Evolutionary conservation across 2,888 invertebrate species (phyloP), one percentile per base, ranked within the genome.

Genomic region (Mythimna loreyi): DNA sequence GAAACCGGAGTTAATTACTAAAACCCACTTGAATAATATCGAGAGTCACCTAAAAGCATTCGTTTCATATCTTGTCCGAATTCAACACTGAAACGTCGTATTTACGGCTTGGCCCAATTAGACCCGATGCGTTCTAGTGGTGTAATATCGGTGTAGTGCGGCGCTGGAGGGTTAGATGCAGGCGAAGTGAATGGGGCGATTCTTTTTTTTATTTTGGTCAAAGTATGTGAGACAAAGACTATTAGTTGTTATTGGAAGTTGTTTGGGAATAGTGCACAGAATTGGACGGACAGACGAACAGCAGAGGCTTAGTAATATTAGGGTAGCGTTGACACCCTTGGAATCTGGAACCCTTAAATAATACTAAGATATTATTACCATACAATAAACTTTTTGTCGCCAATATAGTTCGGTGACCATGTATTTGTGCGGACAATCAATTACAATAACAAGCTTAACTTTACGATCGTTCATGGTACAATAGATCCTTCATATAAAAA

Each of bases 21-120:
- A 56, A 49, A 68, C 36, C 11, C 33, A 28, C 16, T 50, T 67
- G 21, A 19, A 36, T 45, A 52, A 25, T 7, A 36, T 30, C 36
- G 21, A 33, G 25, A 16, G 21, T 28, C 19, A 3, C 21, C 9
- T 30, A 66, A 73, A 63, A 57, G 57, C 9, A 11, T 40, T 40
- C 13, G 40, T 59, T 75, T 60, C 33, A 67, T 63, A 45, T 61
- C 28, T 21, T 3, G 30, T 47, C 21, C 11, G 30, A 52, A 62
- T 58, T 50, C 56, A 50, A 61, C 36, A 62, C 36, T 71, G 62
- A 67, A 79, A 68, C 59, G 47, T 61, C 25, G 53, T 79, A 72
- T 82, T 79, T 79, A 79, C 57, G 65, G 66, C 58, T 40, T 30
- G 71, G 73, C 75, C 73, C 75, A 79, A 81, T 82, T 79, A 81